phyloP scores from a whole-genome alignment of 2,113 vertebrate species.

The Tinamus guttatus region DNA sequence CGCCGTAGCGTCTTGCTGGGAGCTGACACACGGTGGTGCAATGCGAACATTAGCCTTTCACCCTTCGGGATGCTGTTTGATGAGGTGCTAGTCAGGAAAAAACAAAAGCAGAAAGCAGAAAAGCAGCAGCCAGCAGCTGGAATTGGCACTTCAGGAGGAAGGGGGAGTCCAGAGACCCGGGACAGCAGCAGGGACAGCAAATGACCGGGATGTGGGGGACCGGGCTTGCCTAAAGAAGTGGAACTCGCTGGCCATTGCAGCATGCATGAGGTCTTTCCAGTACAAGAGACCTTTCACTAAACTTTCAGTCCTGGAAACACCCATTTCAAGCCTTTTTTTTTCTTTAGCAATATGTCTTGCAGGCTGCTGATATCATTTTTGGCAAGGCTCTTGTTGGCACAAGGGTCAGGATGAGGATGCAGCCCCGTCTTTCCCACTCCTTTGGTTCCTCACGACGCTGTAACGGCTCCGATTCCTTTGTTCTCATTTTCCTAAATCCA shows the following conservation, averaged over 20 bases:
- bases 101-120: neutral
- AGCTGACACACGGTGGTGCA: neutral
- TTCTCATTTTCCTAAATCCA: neutral
- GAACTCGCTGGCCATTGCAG: neutral
- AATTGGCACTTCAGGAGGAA: neutral
- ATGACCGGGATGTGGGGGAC: neutral
- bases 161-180: accelerated
- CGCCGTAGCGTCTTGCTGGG: neutral
- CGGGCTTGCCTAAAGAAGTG: too few species aligned
- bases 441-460: neutral
- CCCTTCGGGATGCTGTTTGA: neutral
- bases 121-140: neutral
- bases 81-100: neutral
- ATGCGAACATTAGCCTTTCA: neutral
- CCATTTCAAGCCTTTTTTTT: accelerated
- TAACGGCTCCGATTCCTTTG: neutral
- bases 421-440: neutral
- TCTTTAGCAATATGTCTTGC: neutral
- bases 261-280: neutral
- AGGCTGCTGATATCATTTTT: neutral
- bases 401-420: too few species aligned
- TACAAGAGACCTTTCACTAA: neutral
- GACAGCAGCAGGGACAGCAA: neutral
- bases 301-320: neutral
- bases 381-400: too few species aligned